Evolutionary conservation across 2,113 vertebrate species (phyloP).

Genomic region (Uria aalge): DNA sequence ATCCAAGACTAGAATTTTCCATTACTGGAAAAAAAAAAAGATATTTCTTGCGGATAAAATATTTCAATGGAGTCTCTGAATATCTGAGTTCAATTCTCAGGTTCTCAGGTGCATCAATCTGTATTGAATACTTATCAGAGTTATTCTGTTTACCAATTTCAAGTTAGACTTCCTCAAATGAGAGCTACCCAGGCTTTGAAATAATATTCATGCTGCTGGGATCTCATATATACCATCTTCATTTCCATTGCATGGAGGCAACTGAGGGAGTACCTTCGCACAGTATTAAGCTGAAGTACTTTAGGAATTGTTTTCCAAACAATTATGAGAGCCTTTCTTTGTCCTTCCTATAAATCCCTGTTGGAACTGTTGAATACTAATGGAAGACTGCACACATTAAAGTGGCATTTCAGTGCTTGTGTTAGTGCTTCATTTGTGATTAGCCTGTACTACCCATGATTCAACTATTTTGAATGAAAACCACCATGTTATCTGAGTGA

Average conservation of each 20-base stretch:
- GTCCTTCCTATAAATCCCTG: background rate
- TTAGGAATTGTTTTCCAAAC: background rate
- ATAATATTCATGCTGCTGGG: background rate
- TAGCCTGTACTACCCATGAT: background rate
- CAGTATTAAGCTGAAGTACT: background rate
- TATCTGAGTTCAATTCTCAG: background rate
- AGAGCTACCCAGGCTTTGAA: background rate
- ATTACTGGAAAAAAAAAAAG: background rate
- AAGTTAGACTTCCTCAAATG: background rate
- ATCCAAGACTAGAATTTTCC: background rate
- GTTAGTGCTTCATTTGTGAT: background rate
- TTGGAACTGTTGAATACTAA: background rate
- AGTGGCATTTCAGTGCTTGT: background rate
- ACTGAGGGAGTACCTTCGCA: background rate
- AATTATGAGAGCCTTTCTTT: background rate
- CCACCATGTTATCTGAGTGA: background rate
- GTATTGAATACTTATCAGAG: background rate
- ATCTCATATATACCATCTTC: background rate
- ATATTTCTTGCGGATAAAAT: background rate
- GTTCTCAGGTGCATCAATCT: background rate
- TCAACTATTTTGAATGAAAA: background rate
- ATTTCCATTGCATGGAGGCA: background rate
- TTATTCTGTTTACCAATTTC: background rate
- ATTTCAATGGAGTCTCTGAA: background rate
- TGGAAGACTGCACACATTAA: background rate